Base-by-base conservation (phyloP, 2,797 vertebrate species). In the Tapirus indicus region DNA sequence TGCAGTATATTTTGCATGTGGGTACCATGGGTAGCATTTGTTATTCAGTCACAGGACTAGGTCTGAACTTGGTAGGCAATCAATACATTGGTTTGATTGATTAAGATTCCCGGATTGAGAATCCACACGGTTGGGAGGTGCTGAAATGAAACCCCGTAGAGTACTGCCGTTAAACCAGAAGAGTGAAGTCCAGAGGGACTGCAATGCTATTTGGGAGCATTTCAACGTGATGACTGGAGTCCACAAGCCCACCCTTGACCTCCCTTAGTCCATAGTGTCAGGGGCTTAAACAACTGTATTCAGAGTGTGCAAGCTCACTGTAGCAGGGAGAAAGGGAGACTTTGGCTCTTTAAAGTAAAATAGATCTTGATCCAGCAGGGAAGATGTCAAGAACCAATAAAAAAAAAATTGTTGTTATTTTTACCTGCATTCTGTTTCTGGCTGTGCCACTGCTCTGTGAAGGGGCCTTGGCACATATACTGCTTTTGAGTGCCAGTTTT, bases 371-470 rank as follows among this genome's bases (percentile, higher is more conserved):
- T 90, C 86, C 60, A 89, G 29, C 47, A 92, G 69, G 60, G 60
- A 92, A 88, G 66, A 90, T 93, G 69, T 87, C 97, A 94, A 97
- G 54, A 86, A 96, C 41, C 17, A 94, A 80, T n/a, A 74, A 32
- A 21, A 79, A 85, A 52, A 79, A 32, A 47, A 54, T 92, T 88
- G n/a, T 96, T 85, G 88, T 93, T 94, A 95, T 97, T 98, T 96
- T 97, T 92, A 97, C 96, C 93, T 85, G 71, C 38, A 38, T 95
- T 80, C 96, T 96, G 71, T 96, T 84, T 92, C 91, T 97, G 88
- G 72, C 96, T 92, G 75, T 32, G 85, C 89, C 12, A 27, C 71
- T 20, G 52, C 82, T 83, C 88, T 94, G 38, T 79, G 56, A 93
- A 86, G 56, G 72, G 91, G 89, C 68, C 54, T 92, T 96, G 95